phyloP scores from a whole-genome alignment of 2,113 vertebrate species.

The Nicator chloris region DNA sequence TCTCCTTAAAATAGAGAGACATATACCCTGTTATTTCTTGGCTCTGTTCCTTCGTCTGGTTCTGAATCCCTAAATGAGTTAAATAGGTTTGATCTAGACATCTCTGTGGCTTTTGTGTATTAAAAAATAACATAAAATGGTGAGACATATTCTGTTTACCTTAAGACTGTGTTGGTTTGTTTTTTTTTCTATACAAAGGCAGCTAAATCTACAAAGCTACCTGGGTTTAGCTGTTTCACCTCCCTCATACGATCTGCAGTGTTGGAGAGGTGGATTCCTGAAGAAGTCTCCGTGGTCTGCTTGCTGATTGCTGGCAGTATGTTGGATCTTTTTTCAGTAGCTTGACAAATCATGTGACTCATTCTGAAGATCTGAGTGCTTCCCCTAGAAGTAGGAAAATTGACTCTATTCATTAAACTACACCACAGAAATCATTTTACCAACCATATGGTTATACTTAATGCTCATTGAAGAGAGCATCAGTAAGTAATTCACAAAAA shows the following conservation, averaged over 20 bases:
- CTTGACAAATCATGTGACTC: not conserved
- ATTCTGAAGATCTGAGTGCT: not conserved
- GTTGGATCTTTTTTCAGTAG: not conserved
- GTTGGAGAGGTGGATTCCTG: not conserved
- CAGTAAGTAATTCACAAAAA: not conserved
- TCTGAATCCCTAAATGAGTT: not conserved
- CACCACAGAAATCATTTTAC: not conserved
- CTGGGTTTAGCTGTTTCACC: not conserved
- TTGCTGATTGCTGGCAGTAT: not conserved
- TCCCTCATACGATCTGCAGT: not conserved
- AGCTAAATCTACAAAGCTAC: not conserved
- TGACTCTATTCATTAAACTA: not conserved
- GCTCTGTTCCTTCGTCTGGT: not conserved
- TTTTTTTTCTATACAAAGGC: not conserved
- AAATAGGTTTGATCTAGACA: not conserved
- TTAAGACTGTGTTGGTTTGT: not conserved
- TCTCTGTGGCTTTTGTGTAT: not conserved
- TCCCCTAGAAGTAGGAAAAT: not conserved
- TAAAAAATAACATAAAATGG: not conserved
- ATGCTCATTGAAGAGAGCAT: not conserved
- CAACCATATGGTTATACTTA: not conserved
- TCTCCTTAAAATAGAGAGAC: not conserved
- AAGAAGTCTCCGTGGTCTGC: not conserved
- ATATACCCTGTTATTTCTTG: not conserved
- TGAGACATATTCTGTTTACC: not conserved